Conservation (phyloP, 2,797 vertebrate species). For the Yasuhikotakia modesta region DNA sequence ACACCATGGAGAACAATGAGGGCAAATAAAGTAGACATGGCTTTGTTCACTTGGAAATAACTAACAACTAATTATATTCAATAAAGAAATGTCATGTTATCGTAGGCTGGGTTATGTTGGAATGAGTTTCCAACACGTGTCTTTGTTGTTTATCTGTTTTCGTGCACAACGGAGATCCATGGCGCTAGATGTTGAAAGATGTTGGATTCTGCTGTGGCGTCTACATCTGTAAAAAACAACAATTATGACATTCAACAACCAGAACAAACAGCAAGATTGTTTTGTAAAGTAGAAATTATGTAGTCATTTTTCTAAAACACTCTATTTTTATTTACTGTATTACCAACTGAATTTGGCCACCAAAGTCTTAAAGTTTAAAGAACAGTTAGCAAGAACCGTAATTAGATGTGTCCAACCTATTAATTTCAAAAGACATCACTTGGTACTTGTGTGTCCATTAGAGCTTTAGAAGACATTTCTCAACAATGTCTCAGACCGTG, state of each 20-base stretch:
- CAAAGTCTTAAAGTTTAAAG: no score
- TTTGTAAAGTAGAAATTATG: no score
- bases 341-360: no score
- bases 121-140: slow-evolving; percentile 67
- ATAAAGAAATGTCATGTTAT: background rate
- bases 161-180: slow-evolving; percentile 33
- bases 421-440: no score
- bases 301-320: no score
- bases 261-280: no score
- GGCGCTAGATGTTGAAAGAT: slow-evolving; percentile 7
- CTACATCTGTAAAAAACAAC: slow-evolving; percentile 28
- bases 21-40: slow-evolving; percentile 60
- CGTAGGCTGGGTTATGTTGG: slow-evolving; percentile 66
- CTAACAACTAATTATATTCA: slow-evolving; percentile 27
- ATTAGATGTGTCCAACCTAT: no score
- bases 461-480: no score
- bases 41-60: background rate
- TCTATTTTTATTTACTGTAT: no score
- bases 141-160: slow-evolving; percentile 2
- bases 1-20: slow-evolving; percentile 67
- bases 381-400: no score
- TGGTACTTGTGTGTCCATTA: no score
- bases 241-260: background rate
- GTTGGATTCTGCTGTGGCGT: background rate
- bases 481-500: no score